Evolutionary conservation across 1,140 invertebrate species (phyloP), one percentile per base, ranked within the genome.

Genomic region (Tetramorium parvispinum): DNA sequence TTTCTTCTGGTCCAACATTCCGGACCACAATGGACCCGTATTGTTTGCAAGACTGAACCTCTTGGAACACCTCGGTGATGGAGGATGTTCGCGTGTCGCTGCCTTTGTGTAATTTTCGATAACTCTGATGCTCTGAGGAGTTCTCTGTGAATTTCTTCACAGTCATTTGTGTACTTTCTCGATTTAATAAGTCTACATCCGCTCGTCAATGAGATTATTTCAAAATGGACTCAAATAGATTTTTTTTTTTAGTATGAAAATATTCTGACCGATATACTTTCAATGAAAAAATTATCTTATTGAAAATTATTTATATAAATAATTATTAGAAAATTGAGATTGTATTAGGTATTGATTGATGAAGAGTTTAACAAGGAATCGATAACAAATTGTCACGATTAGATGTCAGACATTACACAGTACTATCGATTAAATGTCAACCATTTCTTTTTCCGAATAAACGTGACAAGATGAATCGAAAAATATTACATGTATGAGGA

Each of bases 61-160:
- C 76, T 85, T 49, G 61, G 76, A 85, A 49, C 73, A 24, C 21
- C 61, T 81, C 61, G 37, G 13, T 37, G 83, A 57, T 66, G 85
- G 53, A 81, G 51, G 43, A 70, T 24, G 51, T 49, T 63, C 53
- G 85, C 77, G 63, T 68, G 77, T 86, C 63, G 76, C 75, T 7
- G 76, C 53, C 85, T 86, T 86, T 86, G 65, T 82, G 61, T 82
- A 86, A 86, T 81, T 82, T 86, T 86, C 65, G 65, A 86, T 86
- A 86, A 70, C 65, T 86, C 18, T 13, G 51, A 70, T 71, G 76
- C n/a, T 46, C 13, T 40, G 55, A 7, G 18, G 21, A 57, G 27
- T 85, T 59, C 8, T 51, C n/a, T 68, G 65, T 27, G n/a, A 68
- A 79, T 32, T 82, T 57, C 16, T 43, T 59, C 40, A 27, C 7